Base-by-base conservation (phyloP, 2,888 invertebrate species). In the Hirtodrosophila cameraria region DNA sequence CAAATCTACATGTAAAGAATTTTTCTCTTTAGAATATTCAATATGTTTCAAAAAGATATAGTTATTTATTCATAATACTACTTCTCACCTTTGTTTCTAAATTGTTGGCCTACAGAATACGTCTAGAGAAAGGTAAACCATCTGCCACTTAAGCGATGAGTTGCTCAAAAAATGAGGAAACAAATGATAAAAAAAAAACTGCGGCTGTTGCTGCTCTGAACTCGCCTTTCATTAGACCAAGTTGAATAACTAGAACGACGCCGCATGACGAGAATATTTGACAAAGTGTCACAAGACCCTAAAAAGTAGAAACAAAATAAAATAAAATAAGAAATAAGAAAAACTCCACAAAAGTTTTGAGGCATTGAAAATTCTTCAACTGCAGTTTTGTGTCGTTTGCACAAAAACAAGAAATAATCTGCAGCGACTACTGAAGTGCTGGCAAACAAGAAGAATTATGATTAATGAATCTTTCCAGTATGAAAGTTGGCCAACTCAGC, bases 321-420 rank as follows among this genome's bases (percentile, higher is more conserved):
- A 49, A 62, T 12, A 33, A 57, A 43, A 42, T 20, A 30, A 38
- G 35, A 58, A 61, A 38, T 35, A 38, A 28, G 23, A 55, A 57
- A n/a, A 75, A 71, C 55, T 58, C 54, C 13, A 58, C 48, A 75
- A 75, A 59, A 77, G 54, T 75, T 80, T 69, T 53, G 28, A 53
- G 53, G 49, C 78, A 77, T 84, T 84, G 78, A 80, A 78, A 77
- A 77, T 72, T 77, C 53, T 67, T 73, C 30, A 67, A 81, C 80
- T 77, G 72, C 64, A 80, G 71, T 76, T 62, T 59, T 63, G 52
- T 58, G 49, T 43, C 58, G 49, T 72, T 73, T 70, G 55, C 65
- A 60, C 66, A 68, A 61, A 57, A 74, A 80, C 53, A 68, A 63
- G 53, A 67, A 80, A 67, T 65, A 79, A 60, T 73, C 74, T 76